Evolutionary conservation across 92 coral and sea anemone genomes (phyloP).

Genomic region (Epizoanthus stellaris): DNA sequence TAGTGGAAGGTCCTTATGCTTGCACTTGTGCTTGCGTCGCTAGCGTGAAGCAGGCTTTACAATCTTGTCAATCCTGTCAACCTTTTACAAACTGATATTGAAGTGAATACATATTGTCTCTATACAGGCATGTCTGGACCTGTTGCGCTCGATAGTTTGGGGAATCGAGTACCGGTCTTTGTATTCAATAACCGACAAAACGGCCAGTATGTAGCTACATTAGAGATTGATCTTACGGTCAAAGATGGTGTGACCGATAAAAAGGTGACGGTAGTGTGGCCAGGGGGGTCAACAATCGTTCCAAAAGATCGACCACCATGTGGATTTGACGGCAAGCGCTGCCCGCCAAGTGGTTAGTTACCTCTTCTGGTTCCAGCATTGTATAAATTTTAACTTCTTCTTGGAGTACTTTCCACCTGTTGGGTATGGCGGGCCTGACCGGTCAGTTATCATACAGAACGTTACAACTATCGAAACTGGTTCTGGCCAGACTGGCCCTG

Average conservation of each 20-base stretch:
- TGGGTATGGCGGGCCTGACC: too few species aligned
- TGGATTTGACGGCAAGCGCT: conserved; percentile 64
- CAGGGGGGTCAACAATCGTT: conserved; percentile 69
- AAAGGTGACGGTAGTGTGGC: conserved; percentile 63
- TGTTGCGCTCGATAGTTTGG: conserved; percentile 66
- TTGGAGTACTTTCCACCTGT: too few species aligned
- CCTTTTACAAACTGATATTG: not conserved
- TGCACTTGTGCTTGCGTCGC: too few species aligned
- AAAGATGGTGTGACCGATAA: conserved; percentile 23
- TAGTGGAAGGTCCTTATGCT: too few species aligned
- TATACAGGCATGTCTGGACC: conserved; percentile 79
- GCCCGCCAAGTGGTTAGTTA: too few species aligned
- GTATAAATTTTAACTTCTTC: too few species aligned
- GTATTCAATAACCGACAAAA: conserved; percentile 68
- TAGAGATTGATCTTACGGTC: conserved; percentile 54
- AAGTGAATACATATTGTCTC: not conserved
- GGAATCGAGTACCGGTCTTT: conserved; percentile 80
- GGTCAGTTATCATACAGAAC: too few species aligned
- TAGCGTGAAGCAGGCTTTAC: too few species aligned
- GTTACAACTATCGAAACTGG: too few species aligned
- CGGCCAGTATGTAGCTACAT: conserved; percentile 40
- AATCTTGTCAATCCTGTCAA: too few species aligned
- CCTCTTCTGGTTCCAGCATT: too few species aligned
- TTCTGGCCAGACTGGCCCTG: too few species aligned
- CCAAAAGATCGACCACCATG: conserved; percentile 80